These are phyloP conservation scores for Malurus alboscapulatus DNA, from an alignment of 2,113 vertebrate species.

Conservation along the genomic window DNA sequence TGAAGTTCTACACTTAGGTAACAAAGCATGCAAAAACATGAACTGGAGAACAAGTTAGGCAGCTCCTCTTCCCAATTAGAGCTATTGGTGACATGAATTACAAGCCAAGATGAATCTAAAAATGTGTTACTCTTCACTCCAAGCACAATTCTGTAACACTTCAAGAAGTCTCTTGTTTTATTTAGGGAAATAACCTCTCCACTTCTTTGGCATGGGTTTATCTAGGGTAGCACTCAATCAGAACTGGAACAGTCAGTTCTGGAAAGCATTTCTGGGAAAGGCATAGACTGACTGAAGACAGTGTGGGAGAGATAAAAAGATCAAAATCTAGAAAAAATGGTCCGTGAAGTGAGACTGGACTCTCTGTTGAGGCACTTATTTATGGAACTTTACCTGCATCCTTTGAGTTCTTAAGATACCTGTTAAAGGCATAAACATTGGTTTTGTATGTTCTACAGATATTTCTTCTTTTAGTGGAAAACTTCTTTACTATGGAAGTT, in stretches of 20 bases:
- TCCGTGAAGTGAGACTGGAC: neutral
- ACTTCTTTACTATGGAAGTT: neutral
- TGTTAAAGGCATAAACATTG: neutral
- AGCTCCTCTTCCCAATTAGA: neutral
- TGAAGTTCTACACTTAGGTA: neutral
- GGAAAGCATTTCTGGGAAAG: neutral
- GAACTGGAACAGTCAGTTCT: neutral
- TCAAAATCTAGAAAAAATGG: neutral
- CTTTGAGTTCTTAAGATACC: neutral
- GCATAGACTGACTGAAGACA: neutral
- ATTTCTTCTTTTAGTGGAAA: neutral
- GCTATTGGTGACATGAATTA: neutral
- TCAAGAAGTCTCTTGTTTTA: neutral
- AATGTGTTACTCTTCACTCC: neutral
- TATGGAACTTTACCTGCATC: neutral
- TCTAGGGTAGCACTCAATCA: rapidly evolving
- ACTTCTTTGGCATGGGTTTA: neutral
- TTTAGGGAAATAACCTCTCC: neutral
- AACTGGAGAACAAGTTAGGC: neutral
- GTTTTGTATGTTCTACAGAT: neutral
- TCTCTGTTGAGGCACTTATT: neutral
- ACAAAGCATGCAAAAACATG: neutral
- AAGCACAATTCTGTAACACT: neutral
- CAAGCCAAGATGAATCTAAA: neutral
- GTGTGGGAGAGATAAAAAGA: neutral